These are phyloP conservation scores for Plagodis pulveraria DNA, from an alignment of 2,888 invertebrate species.

Conservation along the genomic window DNA sequence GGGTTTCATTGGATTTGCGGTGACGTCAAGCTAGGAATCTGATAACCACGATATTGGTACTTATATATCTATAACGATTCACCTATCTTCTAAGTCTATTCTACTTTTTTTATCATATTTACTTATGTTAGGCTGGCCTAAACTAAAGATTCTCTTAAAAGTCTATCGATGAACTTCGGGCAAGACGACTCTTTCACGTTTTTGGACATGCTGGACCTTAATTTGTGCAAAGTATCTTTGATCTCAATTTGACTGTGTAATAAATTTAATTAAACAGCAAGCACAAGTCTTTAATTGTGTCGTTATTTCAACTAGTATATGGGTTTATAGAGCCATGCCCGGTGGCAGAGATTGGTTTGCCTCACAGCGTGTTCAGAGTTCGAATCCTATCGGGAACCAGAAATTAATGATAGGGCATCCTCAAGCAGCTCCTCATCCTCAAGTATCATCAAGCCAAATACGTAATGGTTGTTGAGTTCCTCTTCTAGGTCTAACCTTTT, in stretches of 20 bases:
- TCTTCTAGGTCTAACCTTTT: too few relatives aligned
- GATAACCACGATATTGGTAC: constrained; percentile 6
- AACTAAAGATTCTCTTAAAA: constrained; percentile 12
- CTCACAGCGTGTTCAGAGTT: too few relatives aligned
- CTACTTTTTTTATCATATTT: background rate
- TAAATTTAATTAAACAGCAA: constrained; percentile 5
- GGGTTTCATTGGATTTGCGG: constrained; percentile 4
- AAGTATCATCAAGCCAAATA: too few relatives aligned
- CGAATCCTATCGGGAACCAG: too few relatives aligned
- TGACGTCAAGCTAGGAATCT: constrained; percentile 6
- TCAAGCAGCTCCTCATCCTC: too few relatives aligned
- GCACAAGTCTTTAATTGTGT: background rate
- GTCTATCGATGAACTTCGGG: constrained; percentile 25
- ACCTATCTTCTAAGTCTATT: too few relatives aligned
- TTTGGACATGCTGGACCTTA: constrained; percentile 24
- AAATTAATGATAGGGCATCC: too few relatives aligned
- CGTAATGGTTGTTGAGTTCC: too few relatives aligned
- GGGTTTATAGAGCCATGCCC: too few relatives aligned
- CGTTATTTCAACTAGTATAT: background rate
- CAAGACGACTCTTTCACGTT: constrained; percentile 13
- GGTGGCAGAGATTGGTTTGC: too few relatives aligned
- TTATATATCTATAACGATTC: too few relatives aligned
- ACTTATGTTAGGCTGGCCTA: background rate
- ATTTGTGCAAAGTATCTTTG: constrained; percentile 21
- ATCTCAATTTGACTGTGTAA: constrained; percentile 8